Conservation (phyloP, 2,797 vertebrate genomes). For the Phyllotis vaccarum region DNA sequence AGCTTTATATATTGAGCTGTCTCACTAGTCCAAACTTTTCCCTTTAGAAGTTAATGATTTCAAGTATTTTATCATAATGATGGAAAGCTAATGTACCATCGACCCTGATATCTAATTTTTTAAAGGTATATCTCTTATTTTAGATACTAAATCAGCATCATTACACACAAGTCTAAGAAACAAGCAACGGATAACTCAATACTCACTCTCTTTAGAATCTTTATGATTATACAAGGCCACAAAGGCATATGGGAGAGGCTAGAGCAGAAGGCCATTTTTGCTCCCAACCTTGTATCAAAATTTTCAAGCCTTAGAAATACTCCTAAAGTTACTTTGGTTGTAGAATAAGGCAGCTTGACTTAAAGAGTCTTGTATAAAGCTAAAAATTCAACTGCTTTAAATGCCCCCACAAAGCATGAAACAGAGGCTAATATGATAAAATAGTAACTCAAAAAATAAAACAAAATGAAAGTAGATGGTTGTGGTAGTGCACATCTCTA, state of each 20-base stretch:
- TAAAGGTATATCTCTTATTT: constrained; percentile 12
- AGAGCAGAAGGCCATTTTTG: neutral
- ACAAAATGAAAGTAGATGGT: neutral
- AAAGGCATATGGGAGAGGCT: neutral
- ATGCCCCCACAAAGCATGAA: constrained; percentile 19
- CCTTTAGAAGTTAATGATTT: neutral
- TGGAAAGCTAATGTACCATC: neutral
- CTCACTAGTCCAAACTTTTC: neutral
- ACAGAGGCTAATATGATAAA: too few relatives aligned
- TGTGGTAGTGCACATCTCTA: neutral
- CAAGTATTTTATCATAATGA: neutral
- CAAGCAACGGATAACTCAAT: neutral
- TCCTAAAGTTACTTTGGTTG: neutral
- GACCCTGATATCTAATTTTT: neutral
- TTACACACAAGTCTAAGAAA: neutral
- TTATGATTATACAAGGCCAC: neutral
- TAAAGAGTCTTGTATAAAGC: neutral
- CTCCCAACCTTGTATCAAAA: neutral
- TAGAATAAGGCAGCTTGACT: constrained; percentile 1
- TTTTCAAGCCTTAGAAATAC: neutral
- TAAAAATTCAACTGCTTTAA: neutral
- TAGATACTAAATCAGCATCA: neutral
- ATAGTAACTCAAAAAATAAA: constrained; percentile 20
- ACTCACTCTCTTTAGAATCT: neutral
- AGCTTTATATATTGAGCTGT: neutral